Conservation (phyloP, 1,140 invertebrate species). For the Reticulitermes speratus region DNA sequence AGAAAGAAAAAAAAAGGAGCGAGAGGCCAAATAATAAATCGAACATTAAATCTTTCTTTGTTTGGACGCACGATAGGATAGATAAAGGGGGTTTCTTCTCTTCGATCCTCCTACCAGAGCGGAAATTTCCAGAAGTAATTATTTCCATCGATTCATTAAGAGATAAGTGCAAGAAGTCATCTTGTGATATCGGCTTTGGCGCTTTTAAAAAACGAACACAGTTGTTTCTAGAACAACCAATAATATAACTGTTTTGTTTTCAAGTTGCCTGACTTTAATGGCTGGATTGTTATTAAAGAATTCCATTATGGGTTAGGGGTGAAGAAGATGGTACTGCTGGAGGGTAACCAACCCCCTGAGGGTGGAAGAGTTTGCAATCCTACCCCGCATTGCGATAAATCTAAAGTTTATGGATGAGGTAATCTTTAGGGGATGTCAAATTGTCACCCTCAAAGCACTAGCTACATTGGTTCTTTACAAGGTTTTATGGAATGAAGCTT, state of each 20-base stretch:
- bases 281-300: background rate
- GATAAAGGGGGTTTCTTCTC: conserved; percentile 9
- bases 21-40: conserved; percentile 28
- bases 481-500: background rate
- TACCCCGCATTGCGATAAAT: background rate
- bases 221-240: background rate
- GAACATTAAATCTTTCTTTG: conserved; percentile 33
- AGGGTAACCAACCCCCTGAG: background rate
- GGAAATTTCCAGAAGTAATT: conserved; percentile 26
- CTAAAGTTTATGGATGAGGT: background rate
- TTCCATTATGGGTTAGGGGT: background rate
- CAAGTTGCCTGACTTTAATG: background rate
- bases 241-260: background rate
- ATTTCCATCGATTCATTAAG: conserved; percentile 25
- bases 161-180: background rate
- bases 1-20: background rate
- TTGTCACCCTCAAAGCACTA: background rate
- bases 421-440: background rate
- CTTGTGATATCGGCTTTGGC: background rate
- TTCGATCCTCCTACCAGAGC: background rate
- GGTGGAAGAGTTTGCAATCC: background rate
- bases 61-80: conserved; percentile 22
- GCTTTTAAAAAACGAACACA: background rate
- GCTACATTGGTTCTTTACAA: background rate
- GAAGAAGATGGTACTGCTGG: background rate